A percentile compares a stretch with the other conserved stretches of the same genome.
These are phyloP conservation scores for Nesogale talazaci DNA, from an alignment of 2,113 vertebrate species.

Conservation along the genomic window DNA sequence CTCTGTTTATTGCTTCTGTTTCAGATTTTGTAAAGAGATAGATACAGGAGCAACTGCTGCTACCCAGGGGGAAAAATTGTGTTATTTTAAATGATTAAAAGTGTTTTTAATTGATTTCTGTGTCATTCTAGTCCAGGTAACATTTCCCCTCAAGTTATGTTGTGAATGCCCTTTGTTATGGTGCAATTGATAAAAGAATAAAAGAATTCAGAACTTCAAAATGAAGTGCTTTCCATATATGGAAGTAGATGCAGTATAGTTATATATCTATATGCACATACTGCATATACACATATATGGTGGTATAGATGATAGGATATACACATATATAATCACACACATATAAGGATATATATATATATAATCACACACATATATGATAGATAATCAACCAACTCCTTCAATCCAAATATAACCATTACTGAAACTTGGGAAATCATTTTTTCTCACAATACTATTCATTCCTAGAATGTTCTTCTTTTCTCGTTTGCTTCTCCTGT, in stretches of 20 bases:
- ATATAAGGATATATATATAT: too few species aligned
- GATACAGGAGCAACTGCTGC: conserved; percentile 79
- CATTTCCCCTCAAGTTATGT: conserved; percentile 74
- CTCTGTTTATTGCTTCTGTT: conserved; percentile 80
- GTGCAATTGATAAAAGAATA: conserved; percentile 68
- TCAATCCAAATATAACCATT: background rate
- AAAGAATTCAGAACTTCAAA: conserved; percentile 66
- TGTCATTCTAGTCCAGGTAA: conserved; percentile 69
- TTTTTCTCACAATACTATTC: background rate
- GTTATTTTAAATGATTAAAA: conserved; percentile 50
- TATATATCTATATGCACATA: too few species aligned
- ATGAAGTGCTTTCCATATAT: too few species aligned
- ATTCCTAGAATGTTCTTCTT: background rate
- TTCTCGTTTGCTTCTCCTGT: background rate
- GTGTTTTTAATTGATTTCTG: conserved; percentile 62
- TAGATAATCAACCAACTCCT: conserved; percentile 21
- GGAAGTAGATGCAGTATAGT: too few species aligned
- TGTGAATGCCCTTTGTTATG: conserved; percentile 79
- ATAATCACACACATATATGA: too few species aligned
- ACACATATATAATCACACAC: too few species aligned
- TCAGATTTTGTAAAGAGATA: conserved; percentile 73
- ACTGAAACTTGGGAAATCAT: background rate
- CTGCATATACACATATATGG: too few species aligned
- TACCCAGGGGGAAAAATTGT: conserved; percentile 75
- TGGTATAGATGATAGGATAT: too few species aligned